A percentile compares a stretch with the other conserved stretches of the same genome.
phyloP scores from a whole-genome alignment of 2,797 vertebrate species.

The Poecilia wingei region DNA sequence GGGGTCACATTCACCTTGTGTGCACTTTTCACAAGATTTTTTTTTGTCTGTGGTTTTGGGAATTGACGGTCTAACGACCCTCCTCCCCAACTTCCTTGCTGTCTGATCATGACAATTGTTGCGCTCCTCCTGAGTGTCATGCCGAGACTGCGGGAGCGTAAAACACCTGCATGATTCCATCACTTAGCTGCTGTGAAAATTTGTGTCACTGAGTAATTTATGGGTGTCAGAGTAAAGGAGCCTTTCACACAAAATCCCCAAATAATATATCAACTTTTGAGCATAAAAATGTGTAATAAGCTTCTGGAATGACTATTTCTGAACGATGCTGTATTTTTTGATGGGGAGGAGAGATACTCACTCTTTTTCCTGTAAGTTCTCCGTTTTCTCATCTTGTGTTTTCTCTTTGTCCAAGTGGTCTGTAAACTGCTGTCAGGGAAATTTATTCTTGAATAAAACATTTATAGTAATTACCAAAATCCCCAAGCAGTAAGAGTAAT shows the following conservation, averaged over 20 bases:
- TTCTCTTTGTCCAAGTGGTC: conserved; percentile 28
- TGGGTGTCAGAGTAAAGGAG: background rate
- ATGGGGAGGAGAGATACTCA: conserved; percentile 52
- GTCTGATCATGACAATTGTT: too few species aligned
- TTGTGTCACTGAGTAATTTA: background rate
- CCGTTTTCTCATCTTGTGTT: conserved; percentile 44
- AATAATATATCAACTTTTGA: background rate
- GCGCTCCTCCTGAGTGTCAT: too few species aligned
- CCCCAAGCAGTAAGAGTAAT: conserved; percentile 8
- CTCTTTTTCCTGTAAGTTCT: conserved; percentile 53
- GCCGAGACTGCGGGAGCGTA: too few species aligned
- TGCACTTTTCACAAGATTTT: too few species aligned
- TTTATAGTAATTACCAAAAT: conserved; percentile 2
- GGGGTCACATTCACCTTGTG: too few species aligned
- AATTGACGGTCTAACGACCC: too few species aligned
- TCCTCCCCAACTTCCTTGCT: too few species aligned
- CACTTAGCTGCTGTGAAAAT: background rate
- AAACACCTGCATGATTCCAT: too few species aligned
- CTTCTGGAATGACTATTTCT: background rate
- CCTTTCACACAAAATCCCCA: background rate
- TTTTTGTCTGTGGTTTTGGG: too few species aligned
- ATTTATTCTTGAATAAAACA: conserved; percentile 25
- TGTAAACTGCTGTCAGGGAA: conserved; percentile 30
- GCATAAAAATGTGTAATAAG: background rate
- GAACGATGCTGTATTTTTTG: background rate